Percentiles rank a stretch among this genome's conserved stretches.
Conservation (phyloP, 2,888 invertebrate species). For the Nysson spinosus region DNA sequence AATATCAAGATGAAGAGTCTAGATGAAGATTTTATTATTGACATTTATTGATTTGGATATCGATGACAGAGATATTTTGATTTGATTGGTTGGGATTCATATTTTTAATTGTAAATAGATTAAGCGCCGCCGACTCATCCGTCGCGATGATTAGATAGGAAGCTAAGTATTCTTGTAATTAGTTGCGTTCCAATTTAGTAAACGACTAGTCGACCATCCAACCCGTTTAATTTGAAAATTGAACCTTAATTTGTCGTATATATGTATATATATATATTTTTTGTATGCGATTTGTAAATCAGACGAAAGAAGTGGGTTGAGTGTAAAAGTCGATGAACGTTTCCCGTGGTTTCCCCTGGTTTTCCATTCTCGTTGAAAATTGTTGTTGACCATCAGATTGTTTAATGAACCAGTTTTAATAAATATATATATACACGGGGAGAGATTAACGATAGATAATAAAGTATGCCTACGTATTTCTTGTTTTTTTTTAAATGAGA, state of each 20-base stretch:
- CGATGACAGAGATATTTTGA: too few relatives aligned
- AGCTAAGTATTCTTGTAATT: constrained; percentile 25
- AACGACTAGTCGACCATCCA: constrained; percentile 17
- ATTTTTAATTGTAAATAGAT: constrained; percentile 45
- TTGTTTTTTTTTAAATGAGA: constrained; percentile 20
- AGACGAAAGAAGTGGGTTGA: constrained; percentile 1
- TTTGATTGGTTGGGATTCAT: constrained; percentile 7
- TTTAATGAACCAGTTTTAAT: too few relatives aligned
- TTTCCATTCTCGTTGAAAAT: constrained; percentile 40
- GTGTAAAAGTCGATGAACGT: constrained; percentile 3
- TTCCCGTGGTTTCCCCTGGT: constrained; percentile 27
- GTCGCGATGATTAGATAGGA: background rate
- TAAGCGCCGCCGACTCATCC: background rate
- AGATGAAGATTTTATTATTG: too few relatives aligned
- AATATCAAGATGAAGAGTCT: too few relatives aligned
- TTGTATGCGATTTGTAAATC: constrained; percentile 46
- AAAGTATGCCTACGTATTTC: constrained; percentile 57
- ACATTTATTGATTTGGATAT: too few relatives aligned
- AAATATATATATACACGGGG: constrained; percentile 12
- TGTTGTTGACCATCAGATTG: constrained; percentile 52
- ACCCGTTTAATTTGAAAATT: constrained; percentile 20
- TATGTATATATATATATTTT: constrained; percentile 39
- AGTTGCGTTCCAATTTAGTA: constrained; percentile 23
- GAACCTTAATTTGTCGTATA: constrained; percentile 27
- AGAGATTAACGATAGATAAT: constrained; percentile 54